These are phyloP conservation scores for Masticophis lateralis DNA, from an alignment of 2,797 vertebrate species.

Conservation along the genomic window DNA sequence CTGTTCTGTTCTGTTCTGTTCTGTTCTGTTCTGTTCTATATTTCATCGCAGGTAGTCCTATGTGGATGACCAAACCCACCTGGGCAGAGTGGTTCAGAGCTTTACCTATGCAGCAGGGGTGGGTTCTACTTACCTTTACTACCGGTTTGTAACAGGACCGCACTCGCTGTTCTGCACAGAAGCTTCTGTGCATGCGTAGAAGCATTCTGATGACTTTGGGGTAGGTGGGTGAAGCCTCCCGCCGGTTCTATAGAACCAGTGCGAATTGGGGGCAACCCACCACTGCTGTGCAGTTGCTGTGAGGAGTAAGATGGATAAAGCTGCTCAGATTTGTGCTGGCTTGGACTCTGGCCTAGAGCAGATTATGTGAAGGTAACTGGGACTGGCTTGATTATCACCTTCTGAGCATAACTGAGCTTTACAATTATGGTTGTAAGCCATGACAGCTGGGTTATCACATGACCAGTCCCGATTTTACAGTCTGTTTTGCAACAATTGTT, in stretches of 20 bases:
- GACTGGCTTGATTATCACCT: neutral
- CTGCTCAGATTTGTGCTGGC: neutral
- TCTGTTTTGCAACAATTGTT: neutral
- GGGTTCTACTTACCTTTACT: no score
- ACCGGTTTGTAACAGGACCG: no score
- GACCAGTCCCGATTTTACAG: neutral
- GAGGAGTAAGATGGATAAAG: neutral
- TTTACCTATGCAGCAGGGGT: neutral
- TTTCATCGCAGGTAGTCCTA: neutral
- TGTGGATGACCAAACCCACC: neutral
- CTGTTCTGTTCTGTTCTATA: no score
- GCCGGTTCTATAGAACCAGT: no score
- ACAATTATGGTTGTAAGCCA: neutral
- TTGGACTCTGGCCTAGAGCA: neutral
- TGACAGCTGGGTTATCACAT: neutral
- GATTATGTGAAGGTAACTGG: neutral
- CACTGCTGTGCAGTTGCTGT: neutral
- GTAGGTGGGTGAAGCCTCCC: no score
- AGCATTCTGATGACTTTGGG: no score
- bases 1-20: no score
- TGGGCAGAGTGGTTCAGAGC: neutral
- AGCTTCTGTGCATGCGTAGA: no score
- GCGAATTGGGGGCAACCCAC: no score
- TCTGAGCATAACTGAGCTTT: neutral
- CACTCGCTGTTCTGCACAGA: no score